Conservation (phyloP, 2,113 vertebrate species). For the Cisticola juncidis region DNA sequence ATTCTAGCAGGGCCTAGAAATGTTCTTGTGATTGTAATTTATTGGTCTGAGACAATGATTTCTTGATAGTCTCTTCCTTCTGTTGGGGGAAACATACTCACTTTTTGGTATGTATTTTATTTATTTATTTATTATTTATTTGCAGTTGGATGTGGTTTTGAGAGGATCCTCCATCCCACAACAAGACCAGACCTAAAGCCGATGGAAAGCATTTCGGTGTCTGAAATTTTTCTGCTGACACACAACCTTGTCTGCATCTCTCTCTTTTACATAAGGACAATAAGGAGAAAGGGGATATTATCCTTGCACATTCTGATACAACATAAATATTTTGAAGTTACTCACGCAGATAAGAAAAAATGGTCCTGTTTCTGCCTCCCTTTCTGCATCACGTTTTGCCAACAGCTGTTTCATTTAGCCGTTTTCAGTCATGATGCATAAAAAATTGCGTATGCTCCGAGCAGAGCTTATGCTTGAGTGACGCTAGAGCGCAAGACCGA, state of each 20-base stretch:
- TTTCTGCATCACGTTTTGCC: slow-evolving; percentile 12
- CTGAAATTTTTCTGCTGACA: not conserved
- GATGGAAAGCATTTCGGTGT: not conserved
- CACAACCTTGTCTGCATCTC: not conserved
- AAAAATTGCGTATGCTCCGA: not conserved
- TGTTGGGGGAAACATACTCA: not conserved
- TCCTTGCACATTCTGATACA: not conserved
- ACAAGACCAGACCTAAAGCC: not conserved
- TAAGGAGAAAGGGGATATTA: not conserved
- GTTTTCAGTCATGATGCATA: not conserved
- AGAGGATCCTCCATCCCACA: not conserved
- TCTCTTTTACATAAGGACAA: not conserved
- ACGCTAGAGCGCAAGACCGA: not conserved
- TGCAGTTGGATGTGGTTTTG: not conserved
- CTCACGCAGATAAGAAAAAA: not conserved
- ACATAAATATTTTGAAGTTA: not conserved
- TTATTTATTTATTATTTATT: not conserved
- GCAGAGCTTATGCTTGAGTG: not conserved
- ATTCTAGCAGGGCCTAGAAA: not conserved
- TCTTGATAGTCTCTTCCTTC: not conserved
- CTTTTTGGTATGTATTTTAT: not conserved
- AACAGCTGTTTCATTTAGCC: not conserved
- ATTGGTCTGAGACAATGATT: not conserved
- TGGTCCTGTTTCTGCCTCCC: not conserved
- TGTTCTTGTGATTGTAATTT: not conserved